Conservation (phyloP, 2,113 vertebrate species). For the Conger conger region DNA sequence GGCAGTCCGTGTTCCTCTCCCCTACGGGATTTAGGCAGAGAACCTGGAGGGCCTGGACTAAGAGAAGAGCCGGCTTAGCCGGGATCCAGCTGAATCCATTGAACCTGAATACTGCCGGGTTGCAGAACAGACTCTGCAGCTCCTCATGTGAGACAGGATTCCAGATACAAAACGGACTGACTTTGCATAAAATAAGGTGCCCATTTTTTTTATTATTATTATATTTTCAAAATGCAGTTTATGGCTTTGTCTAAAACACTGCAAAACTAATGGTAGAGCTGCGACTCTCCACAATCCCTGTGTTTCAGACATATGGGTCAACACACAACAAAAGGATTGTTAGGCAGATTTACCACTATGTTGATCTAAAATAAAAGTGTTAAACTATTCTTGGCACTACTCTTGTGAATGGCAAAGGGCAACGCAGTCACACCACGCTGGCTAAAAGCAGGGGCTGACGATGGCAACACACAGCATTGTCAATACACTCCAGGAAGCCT, state of each 20-base stretch:
- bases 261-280: background rate
- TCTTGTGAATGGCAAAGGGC: background rate
- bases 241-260: background rate
- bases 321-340: no score
- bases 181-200: background rate
- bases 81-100: background rate
- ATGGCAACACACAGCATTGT: constrained; percentile 18
- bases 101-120: background rate
- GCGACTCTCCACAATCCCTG: background rate
- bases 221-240: no score
- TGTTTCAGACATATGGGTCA: no score
- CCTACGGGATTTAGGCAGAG: background rate
- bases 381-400: background rate
- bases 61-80: background rate
- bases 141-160: background rate
- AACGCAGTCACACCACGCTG: background rate
- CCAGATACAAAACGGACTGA: background rate
- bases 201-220: no score
- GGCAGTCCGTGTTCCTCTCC: background rate
- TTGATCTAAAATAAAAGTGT: background rate
- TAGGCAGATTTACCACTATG: background rate
- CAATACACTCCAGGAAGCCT: constrained; percentile 19
- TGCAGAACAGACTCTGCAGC: background rate
- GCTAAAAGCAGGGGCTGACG: constrained; percentile 14
- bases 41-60: background rate